These are phyloP conservation scores for Sterna hirundo DNA, from an alignment of 2,113 vertebrate species.

Conservation along the genomic window DNA sequence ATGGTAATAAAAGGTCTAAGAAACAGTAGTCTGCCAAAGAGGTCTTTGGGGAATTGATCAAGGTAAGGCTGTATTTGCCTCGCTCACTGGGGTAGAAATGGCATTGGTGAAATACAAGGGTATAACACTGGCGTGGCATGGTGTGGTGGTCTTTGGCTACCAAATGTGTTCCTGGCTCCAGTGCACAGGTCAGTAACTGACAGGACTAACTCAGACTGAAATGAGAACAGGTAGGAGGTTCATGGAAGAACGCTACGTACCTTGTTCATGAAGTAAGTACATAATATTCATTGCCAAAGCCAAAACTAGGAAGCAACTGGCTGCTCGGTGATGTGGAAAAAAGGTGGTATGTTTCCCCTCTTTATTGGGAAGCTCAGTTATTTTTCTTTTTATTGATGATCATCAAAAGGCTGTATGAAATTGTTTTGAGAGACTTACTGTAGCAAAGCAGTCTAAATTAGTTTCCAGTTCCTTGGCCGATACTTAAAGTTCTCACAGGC, in stretches of 20 bases:
- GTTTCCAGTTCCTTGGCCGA: background rate
- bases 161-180: background rate
- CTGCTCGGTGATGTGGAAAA: background rate
- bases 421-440: background rate
- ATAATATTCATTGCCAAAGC: background rate
- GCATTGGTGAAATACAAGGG: background rate
- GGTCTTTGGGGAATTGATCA: background rate
- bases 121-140: background rate
- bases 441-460: background rate
- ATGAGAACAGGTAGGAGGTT: background rate
- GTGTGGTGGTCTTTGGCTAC: background rate
- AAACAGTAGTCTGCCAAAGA: background rate
- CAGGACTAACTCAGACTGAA: background rate
- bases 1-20: background rate
- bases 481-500: background rate
- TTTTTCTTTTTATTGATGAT: background rate
- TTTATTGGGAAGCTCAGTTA: background rate
- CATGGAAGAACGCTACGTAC: background rate
- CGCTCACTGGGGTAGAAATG: background rate
- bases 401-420: background rate
- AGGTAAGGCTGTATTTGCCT: background rate
- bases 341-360: background rate
- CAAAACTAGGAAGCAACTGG: background rate
- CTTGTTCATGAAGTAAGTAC: background rate
- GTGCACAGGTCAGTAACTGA: background rate